Evolutionary conservation across 37 sponge, comb jelly and placozoan genomes (phyloP).

Genomic region (Oscarella lobularis): DNA sequence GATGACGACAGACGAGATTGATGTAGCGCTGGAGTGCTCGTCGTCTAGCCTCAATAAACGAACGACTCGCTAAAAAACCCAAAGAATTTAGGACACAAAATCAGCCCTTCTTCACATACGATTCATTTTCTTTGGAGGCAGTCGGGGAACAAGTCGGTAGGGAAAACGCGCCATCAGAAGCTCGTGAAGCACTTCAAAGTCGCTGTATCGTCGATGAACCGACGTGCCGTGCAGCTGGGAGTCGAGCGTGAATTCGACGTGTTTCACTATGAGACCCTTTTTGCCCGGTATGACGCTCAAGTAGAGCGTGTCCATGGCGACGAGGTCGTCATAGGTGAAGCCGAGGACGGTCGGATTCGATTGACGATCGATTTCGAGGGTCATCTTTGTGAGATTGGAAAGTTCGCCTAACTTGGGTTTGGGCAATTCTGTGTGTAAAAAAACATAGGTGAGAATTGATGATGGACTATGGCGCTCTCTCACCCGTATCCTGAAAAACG

Average conservation of each 20-base stretch:
- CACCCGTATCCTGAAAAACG: slow-evolving; percentile 27
- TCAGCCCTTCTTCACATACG: slow-evolving; percentile 18
- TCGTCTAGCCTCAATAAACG: slow-evolving; percentile 54
- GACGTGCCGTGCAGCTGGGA: slow-evolving; percentile 30
- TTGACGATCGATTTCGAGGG: slow-evolving; percentile 9
- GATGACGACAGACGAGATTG: slow-evolving; percentile 67
- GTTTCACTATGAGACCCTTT: slow-evolving; percentile 75
- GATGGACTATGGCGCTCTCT: slow-evolving; percentile 10
- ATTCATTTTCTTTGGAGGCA: slow-evolving; percentile 81
- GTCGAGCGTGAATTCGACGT: slow-evolving; percentile 55
- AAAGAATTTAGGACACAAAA: background rate
- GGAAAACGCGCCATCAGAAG: slow-evolving; percentile 61
- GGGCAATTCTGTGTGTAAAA: slow-evolving; percentile 41
- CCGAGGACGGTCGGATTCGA: slow-evolving; percentile 24
- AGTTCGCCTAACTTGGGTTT: slow-evolving; percentile 35
- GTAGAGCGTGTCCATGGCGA: slow-evolving; percentile 43
- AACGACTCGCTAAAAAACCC: slow-evolving; percentile 10
- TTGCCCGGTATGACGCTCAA: slow-evolving; percentile 63
- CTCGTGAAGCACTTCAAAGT: slow-evolving; percentile 80
- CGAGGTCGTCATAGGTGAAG: slow-evolving; percentile 64
- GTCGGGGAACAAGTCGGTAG: slow-evolving; percentile 59
- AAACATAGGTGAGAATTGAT: slow-evolving; percentile 5
- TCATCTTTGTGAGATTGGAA: slow-evolving; percentile 7
- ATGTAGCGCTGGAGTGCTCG: slow-evolving; percentile 51
- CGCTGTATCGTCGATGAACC: slow-evolving; percentile 62